Conservation (phyloP, 92 coral and sea anemone species). For the Phenganax subtilis region DNA sequence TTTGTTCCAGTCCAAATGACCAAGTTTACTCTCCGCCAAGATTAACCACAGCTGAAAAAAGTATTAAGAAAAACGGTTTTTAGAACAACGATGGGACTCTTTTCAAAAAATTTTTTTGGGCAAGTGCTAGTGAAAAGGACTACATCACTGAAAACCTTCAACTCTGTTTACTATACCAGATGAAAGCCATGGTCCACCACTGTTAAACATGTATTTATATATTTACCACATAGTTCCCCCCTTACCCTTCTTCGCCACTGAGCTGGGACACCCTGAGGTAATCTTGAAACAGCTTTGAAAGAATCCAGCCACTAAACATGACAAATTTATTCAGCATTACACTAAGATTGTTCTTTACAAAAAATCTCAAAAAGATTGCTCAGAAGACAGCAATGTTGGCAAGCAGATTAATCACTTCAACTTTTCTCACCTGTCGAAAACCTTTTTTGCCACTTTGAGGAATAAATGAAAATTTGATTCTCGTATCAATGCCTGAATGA, state of each 20-base stretch:
- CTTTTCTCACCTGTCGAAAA: slow-evolving; percentile 65
- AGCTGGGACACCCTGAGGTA: slow-evolving; percentile 80
- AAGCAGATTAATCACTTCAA: background rate
- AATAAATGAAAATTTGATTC: slow-evolving; percentile 85
- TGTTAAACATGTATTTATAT: too few relatives aligned
- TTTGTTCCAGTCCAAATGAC: slow-evolving; percentile 87
- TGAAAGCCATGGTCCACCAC: background rate
- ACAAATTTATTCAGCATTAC: background rate
- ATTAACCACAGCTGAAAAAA: slow-evolving; percentile 78
- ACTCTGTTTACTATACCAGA: too few relatives aligned
- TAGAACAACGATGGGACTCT: background rate
- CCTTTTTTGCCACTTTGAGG: slow-evolving; percentile 95
- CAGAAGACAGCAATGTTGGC: background rate
- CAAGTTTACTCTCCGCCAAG: slow-evolving; percentile 83
- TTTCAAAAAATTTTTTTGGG: too few relatives aligned
- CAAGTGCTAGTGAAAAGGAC: too few relatives aligned
- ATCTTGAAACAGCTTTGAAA: slow-evolving; percentile 89
- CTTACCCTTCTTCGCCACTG: slow-evolving; percentile 94
- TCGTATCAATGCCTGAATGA: slow-evolving; percentile 78
- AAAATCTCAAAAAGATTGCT: too few relatives aligned
- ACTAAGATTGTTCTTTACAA: too few relatives aligned
- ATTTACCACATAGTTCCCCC: background rate
- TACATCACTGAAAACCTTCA: too few relatives aligned
- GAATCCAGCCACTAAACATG: slow-evolving; percentile 89
- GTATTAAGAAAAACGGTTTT: background rate